Conservation (phyloP, 2,113 vertebrate species). For the pig (Sus scrofa) region T2T-Sscrofa CM000824.6:134825001-134825500, state of each 20-base stretch:
- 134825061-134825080: no score
- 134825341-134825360: neutral
- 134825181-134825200: neutral
- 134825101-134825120: neutral
- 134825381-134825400: neutral
- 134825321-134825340: constrained; percentile 5
- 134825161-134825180: neutral
- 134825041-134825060: neutral
- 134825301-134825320: neutral
- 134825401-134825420: neutral
- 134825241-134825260: neutral
- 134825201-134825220: neutral
- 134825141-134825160: neutral
- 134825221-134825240: neutral
- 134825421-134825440: neutral
- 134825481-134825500: neutral
- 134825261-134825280: neutral
- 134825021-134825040: neutral
- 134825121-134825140: neutral
- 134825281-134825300: neutral
- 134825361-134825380: neutral
- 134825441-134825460: neutral
- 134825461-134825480: neutral
- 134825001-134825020: neutral
- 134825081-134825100: neutral